phyloP scores from a whole-genome alignment of 2,888 invertebrate genomes.

The Microctonus brassicae region DNA sequence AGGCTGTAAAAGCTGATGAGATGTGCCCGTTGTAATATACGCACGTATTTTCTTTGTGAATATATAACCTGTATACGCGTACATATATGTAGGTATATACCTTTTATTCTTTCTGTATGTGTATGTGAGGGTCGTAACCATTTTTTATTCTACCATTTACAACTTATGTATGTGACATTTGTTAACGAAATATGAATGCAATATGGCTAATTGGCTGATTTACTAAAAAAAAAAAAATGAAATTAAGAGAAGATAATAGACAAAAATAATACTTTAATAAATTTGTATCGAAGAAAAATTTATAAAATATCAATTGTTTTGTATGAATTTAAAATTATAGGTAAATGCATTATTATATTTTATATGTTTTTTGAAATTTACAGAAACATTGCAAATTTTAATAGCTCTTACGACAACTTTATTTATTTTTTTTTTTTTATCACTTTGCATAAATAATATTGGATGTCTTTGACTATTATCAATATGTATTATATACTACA shows the following conservation, averaged over 20 bases:
- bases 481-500: background rate
- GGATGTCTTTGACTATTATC: background rate
- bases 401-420: too few relatives aligned
- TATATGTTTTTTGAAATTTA: too few relatives aligned
- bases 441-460: background rate
- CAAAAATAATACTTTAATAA: background rate
- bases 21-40: conserved; percentile 22
- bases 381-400: too few relatives aligned
- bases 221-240: background rate
- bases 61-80: background rate
- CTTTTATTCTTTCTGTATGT: background rate
- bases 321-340: too few relatives aligned
- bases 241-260: background rate
- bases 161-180: background rate
- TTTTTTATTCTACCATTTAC: background rate
- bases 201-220: background rate
- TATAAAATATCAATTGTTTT: too few relatives aligned
- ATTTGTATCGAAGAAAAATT: too few relatives aligned
- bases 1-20: conserved; percentile 50
- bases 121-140: background rate
- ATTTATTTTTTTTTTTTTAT: background rate
- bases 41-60: background rate
- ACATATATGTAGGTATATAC: background rate
- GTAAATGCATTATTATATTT: too few relatives aligned
- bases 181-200: background rate